These are phyloP conservation scores for Salvelinus alpinus DNA, from an alignment of 2,113 vertebrate species.

Conservation along the genomic window DNA sequence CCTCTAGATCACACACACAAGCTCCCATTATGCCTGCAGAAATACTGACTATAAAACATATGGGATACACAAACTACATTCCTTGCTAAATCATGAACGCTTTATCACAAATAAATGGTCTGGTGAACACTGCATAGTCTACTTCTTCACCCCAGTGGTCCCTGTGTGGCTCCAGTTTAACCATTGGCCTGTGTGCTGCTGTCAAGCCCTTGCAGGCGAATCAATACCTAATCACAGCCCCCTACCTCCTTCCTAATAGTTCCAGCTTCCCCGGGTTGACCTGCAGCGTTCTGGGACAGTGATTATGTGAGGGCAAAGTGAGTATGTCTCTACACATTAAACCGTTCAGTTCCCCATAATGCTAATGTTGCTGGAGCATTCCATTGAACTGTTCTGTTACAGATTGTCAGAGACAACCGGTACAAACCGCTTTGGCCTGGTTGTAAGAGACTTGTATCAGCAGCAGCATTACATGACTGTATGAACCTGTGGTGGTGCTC, in stretches of 20 bases:
- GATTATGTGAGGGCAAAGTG: constrained; percentile 31
- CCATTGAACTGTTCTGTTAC: constrained; percentile 36
- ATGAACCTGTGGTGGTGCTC: not conserved
- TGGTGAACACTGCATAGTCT: constrained; percentile 27
- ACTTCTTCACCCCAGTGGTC: constrained; percentile 28
- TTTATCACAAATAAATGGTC: no score
- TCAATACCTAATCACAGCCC: constrained; percentile 36
- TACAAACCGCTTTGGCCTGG: constrained; percentile 37
- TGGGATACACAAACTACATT: no score
- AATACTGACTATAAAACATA: no score
- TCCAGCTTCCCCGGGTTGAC: constrained; percentile 24
- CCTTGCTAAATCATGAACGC: no score
- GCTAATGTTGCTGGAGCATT: constrained; percentile 29
- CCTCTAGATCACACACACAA: no score
- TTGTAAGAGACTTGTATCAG: constrained; percentile 45
- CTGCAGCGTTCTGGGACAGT: constrained; percentile 5
- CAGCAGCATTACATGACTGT: constrained; percentile 16
- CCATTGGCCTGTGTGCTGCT: constrained; percentile 44
- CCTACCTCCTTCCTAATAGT: not conserved
- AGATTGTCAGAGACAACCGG: constrained; percentile 50
- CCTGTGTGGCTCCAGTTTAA: constrained; percentile 43
- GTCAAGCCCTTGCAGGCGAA: constrained; percentile 40
- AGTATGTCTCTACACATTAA: constrained; percentile 37
- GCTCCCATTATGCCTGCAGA: no score
- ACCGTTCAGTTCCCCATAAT: not conserved